Base-by-base conservation (phyloP, 1,140 invertebrate species). In the Delia radicum region DNA sequence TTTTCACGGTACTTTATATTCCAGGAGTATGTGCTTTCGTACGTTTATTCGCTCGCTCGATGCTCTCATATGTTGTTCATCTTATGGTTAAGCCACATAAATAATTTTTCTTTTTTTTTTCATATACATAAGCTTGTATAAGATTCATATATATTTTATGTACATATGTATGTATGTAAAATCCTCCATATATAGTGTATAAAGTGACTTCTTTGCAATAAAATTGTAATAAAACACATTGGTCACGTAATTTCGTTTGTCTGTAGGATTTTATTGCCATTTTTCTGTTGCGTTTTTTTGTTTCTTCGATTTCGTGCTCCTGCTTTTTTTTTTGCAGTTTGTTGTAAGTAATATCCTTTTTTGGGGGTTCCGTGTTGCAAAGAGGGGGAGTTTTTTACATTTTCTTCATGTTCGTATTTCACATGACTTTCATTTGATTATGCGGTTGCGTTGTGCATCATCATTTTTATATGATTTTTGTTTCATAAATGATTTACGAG, bases 181-280 rank as follows among this genome's bases (percentile, higher is more conserved):
- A 15, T 42, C 37, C n/a, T 42, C 12, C 33, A 33, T 33, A 33
- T 33, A 0, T 33, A 33, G 7, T 33, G 1, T 28, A 4, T n/a
- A 18, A n/a, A 29, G 63, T 33, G 27, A 55, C 13, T 46, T 81
- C 79, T 82, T 81, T 80, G 82, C 81, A 83, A 85, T 85, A 85
- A 85, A 85, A 85, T 85, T 80, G 83, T 81, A 82, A 85, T 85
- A 85, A 85, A 85, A 85, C 80, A 85, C 83, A 85, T 85, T 83
- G 82, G 83, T 85, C 83, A 85, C 83, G 83, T 85, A 83, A 83
- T 85, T 85, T 82, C 81, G 81, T 83, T 83, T 85, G 82, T 83
- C 83, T 83, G 81, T 81, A 83, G 82, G 83, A 85, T 85, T 85
- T 85, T 85, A 85, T 85, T 85, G 83, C 79, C 81, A 61, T 33